Percentiles rank a stretch among this genome's conserved stretches.
Evolutionary conservation across 2,888 invertebrate genomes (phyloP).

Genomic region (Allolobophora icterica): DNA sequence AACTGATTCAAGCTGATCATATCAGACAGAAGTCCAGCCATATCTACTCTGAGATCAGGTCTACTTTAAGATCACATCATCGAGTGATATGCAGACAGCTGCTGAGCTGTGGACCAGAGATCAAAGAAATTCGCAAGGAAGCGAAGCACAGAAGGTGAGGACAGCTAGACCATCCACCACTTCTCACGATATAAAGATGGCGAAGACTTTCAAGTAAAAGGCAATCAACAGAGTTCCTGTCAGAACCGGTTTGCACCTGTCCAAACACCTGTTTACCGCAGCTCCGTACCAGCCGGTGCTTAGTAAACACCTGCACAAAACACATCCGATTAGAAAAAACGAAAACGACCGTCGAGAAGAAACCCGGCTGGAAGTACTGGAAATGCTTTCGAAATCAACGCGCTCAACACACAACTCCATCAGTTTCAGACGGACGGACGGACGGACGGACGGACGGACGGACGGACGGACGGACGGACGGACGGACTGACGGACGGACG

Average conservation of each 20-base stretch:
- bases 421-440: too few species aligned
- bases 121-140: not conserved
- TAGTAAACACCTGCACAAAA: not conserved
- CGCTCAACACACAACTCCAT: too few species aligned
- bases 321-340: not conserved
- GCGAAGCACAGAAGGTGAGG: not conserved
- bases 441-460: too few species aligned
- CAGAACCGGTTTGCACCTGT: conserved; percentile 6
- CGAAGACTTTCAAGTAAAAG: not conserved
- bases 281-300: not conserved
- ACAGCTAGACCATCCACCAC: not conserved
- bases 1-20: not conserved
- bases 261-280: not conserved
- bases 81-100: not conserved
- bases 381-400: too few species aligned
- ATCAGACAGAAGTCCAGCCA: not conserved
- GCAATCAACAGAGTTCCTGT: not conserved
- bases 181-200: not conserved
- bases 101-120: not conserved
- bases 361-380: too few species aligned
- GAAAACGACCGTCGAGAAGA: too few species aligned
- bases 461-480: too few species aligned
- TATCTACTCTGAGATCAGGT: too few species aligned
- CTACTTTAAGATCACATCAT: not conserved
- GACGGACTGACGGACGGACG: too few species aligned